Percentiles rank a stretch among this genome's conserved stretches.
Evolutionary conservation across 2,888 invertebrate genomes (phyloP).

Genomic region (Odontomyia ornata): DNA sequence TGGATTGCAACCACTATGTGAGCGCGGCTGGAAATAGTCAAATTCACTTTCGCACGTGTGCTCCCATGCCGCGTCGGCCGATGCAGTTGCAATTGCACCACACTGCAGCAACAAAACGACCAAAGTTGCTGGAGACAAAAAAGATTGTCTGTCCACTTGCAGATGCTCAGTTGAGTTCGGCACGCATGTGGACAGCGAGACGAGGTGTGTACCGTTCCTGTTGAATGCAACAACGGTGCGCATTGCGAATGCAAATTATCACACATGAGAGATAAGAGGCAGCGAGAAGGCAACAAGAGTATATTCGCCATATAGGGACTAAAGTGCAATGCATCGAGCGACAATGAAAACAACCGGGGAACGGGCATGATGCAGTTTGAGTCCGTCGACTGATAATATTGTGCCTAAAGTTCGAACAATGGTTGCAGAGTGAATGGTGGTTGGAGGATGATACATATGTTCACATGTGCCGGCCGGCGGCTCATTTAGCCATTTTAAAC

Average conservation of each 20-base stretch:
- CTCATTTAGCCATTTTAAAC: too few relatives aligned
- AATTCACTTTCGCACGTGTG: not conserved
- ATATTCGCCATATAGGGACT: not conserved
- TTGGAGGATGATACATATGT: too few relatives aligned
- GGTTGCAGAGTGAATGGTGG: too few relatives aligned
- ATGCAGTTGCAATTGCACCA: not conserved
- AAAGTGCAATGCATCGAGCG: too few relatives aligned
- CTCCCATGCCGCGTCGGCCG: not conserved
- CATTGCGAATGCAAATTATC: not conserved
- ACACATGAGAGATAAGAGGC: not conserved
- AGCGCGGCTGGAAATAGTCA: not conserved
- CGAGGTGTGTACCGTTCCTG: not conserved
- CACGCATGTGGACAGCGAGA: not conserved
- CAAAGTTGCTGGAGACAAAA: not conserved
- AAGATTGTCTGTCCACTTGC: not conserved
- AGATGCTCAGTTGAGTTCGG: not conserved
- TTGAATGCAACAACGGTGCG: not conserved
- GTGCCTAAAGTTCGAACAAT: too few relatives aligned
- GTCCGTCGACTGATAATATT: too few relatives aligned
- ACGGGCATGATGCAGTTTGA: too few relatives aligned
- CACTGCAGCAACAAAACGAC: not conserved
- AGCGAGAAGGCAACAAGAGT: not conserved
- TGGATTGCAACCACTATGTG: not conserved
- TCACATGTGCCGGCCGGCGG: too few relatives aligned
- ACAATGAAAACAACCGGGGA: too few relatives aligned